Evolutionary conservation across 2,797 vertebrate genomes (phyloP).

Genomic region (Sylvilagus floridanus): DNA sequence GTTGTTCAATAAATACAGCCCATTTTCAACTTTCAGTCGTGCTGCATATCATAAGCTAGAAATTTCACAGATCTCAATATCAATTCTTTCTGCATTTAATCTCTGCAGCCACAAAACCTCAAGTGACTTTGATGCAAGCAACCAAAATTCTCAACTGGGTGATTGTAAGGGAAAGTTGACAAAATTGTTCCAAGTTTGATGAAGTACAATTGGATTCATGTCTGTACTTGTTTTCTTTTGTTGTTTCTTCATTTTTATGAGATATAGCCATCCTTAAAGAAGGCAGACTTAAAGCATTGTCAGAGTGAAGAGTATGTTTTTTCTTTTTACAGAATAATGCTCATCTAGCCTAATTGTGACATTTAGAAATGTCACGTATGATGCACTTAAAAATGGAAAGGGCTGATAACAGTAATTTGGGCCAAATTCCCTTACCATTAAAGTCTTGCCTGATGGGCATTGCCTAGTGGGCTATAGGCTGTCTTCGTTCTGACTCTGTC

Average conservation of each 20-base stretch:
- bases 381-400: not conserved
- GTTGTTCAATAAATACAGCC: slow-evolving; percentile 28
- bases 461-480: not conserved
- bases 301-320: not conserved
- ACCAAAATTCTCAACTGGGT: not conserved
- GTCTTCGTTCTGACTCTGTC: not conserved
- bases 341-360: not conserved
- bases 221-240: not conserved
- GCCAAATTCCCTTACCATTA: not conserved
- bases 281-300: not conserved
- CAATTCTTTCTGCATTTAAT: not conserved
- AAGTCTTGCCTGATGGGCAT: not conserved
- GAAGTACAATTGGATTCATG: not conserved
- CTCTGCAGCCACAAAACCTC: not conserved
- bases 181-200: slow-evolving; percentile 39
- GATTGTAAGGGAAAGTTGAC: not conserved
- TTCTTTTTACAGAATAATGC: not conserved
- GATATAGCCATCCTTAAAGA: not conserved
- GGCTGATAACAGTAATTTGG: not conserved
- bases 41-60: not conserved
- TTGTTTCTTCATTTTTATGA: not conserved
- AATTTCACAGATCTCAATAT: not conserved
- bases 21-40: slow-evolving; percentile 56
- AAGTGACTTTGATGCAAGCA: not conserved
- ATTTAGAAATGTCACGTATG: not conserved